phyloP scores from a whole-genome alignment of 2,113 vertebrate species.

The Aythya baeri region DNA sequence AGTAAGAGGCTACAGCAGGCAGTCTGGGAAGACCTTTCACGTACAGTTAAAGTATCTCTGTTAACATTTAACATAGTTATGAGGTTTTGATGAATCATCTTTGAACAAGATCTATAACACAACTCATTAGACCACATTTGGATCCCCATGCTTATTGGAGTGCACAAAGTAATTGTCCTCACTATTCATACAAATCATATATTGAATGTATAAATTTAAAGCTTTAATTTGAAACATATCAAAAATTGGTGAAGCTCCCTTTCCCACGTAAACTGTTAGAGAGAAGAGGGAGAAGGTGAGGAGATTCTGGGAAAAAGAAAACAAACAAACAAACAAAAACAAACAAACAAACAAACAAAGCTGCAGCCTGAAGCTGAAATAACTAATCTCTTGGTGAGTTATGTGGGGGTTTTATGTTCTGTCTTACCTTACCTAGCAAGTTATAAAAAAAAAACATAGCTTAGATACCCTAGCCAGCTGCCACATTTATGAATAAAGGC shows the following conservation, averaged over 20 bases:
- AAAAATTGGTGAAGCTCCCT: background rate
- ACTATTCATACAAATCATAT: background rate
- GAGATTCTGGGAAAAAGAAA: background rate
- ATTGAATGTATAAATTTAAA: background rate
- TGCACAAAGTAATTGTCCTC: background rate
- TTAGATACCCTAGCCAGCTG: constrained; percentile 23
- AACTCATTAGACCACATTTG: background rate
- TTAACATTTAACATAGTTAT: background rate
- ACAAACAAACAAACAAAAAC: background rate
- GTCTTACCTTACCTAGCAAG: constrained; percentile 16
- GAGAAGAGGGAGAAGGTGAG: background rate
- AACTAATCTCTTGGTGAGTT: constrained; percentile 38
- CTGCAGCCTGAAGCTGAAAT: background rate
- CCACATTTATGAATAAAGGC: constrained; percentile 16
- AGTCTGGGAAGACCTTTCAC: background rate
- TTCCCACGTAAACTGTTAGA: background rate
- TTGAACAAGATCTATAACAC: background rate
- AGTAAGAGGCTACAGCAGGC: accelerated
- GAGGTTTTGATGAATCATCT: background rate
- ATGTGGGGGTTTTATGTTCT: background rate
- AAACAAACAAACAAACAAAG: background rate
- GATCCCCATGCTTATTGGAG: background rate
- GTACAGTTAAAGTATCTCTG: background rate
- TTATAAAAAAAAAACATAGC: constrained; percentile 45
- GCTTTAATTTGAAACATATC: background rate